Percentiles rank a stretch among this genome's conserved stretches.
Conservation (phyloP, 2,113 vertebrate genomes). For the Brachypodius melanocephalos region DNA sequence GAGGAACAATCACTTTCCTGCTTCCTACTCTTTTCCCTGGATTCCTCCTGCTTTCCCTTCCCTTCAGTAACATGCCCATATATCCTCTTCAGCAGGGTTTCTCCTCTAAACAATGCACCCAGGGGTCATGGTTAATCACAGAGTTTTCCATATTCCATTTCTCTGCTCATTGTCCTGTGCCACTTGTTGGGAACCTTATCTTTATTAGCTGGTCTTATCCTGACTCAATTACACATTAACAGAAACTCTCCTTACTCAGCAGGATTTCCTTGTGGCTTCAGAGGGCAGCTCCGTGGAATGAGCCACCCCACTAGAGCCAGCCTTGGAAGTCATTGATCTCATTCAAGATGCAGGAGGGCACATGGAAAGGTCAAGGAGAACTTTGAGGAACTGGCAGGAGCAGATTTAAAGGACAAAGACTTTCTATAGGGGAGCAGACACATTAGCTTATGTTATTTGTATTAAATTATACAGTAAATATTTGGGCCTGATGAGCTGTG, state of each 20-base stretch:
- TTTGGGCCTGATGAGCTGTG: not conserved
- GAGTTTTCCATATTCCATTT: conserved; percentile 1
- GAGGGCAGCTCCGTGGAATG: not conserved
- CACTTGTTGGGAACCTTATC: conserved; percentile 19
- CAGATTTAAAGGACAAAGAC: not conserved
- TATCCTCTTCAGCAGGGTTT: not conserved
- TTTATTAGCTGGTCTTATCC: conserved; percentile 34
- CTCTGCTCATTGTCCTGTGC: not conserved
- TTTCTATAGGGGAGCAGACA: not conserved
- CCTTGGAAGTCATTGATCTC: not conserved
- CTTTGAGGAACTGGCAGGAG: not conserved
- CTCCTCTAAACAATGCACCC: not conserved
- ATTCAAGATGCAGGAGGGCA: not conserved
- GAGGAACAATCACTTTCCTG: not conserved
- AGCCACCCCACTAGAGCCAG: not conserved
- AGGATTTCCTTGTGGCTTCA: conserved; percentile 6
- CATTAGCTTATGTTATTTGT: not conserved
- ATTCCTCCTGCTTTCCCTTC: not conserved
- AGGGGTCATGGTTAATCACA: not conserved
- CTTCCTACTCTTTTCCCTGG: not conserved
- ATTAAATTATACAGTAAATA: not conserved
- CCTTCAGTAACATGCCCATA: not conserved
- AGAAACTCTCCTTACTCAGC: conserved; percentile 18
- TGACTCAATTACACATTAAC: not conserved
- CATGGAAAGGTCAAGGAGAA: not conserved